A percentile compares a stretch with the other conserved stretches of the same genome.
phyloP scores from a whole-genome alignment of 92 coral and sea anemone species.

The Hydrozoanthus gracilis region DNA sequence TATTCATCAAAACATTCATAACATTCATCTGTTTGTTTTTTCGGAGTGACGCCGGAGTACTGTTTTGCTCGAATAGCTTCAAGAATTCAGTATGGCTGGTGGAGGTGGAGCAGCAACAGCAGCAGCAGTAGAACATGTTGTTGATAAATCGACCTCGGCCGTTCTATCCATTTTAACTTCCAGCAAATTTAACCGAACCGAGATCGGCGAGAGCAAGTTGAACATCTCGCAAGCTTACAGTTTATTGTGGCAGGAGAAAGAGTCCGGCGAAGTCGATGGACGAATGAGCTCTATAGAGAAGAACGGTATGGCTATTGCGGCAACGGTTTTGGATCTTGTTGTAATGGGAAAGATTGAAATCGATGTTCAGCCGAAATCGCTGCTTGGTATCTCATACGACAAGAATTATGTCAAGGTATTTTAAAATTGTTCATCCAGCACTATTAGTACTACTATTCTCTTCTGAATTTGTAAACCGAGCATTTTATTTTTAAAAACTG shows the following conservation, averaged over 20 bases:
- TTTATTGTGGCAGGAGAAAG: conserved; percentile 61
- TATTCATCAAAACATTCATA: too few species aligned
- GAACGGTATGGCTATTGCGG: conserved; percentile 53
- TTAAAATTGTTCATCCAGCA: too few species aligned
- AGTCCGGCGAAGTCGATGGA: conserved; percentile 51
- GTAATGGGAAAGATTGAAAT: conserved; percentile 56
- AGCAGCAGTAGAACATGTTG: background rate
- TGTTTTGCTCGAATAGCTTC: too few species aligned
- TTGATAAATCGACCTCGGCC: conserved; percentile 7
- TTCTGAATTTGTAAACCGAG: too few species aligned
- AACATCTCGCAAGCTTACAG: conserved; percentile 62
- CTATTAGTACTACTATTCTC: too few species aligned
- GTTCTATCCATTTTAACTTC: conserved; percentile 36
- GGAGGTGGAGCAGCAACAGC: background rate
- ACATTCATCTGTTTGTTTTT: too few species aligned
- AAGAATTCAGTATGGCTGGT: background rate
- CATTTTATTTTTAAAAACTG: too few species aligned
- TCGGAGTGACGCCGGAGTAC: too few species aligned
- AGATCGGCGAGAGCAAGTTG: conserved; percentile 31
- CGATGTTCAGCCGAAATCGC: conserved; percentile 37
- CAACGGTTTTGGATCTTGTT: conserved; percentile 54
- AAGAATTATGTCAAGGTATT: conserved; percentile 50
- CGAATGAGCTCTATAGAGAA: conserved; percentile 23
- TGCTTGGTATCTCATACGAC: conserved; percentile 41
- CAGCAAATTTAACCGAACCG: conserved; percentile 44